Percentiles rank a stretch among this genome's conserved stretches.
Evolutionary conservation across 2,797 vertebrate species (phyloP).

Genomic region (Notamacropus eugenii): DNA sequence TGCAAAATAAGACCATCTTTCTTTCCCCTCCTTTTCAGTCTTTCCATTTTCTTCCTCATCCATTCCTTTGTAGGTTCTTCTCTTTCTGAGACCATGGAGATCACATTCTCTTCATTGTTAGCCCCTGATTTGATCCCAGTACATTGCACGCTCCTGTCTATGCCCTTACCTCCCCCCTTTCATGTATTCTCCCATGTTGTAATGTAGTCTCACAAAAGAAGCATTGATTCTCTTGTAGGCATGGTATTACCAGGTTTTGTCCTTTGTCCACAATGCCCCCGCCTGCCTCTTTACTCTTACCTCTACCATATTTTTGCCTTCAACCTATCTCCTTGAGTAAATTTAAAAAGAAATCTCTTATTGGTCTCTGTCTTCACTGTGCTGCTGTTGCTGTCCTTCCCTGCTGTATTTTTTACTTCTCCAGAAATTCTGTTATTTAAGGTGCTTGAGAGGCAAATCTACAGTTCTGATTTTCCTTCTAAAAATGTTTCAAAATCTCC

Average conservation of each 20-base stretch:
- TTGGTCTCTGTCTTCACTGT: background rate
- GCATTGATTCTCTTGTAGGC: background rate
- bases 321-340: background rate
- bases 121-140: background rate
- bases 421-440: background rate
- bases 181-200: background rate
- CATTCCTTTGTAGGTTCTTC: background rate
- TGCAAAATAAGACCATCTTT: background rate
- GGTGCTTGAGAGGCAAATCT: background rate
- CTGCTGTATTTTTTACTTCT: background rate
- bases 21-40: background rate
- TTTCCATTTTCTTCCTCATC: background rate
- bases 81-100: background rate
- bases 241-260: background rate
- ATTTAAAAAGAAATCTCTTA: background rate
- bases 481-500: background rate
- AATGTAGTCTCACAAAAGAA: background rate
- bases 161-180: background rate
- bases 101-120: background rate
- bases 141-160: background rate
- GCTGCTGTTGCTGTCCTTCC: background rate
- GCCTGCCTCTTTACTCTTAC: background rate
- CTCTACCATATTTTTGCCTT: background rate
- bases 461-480: background rate
- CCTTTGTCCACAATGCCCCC: background rate